Evolutionary conservation across 1,140 invertebrate species (phyloP), one percentile per base, ranked within the genome.

Genomic region (Brachystomella parvula): DNA sequence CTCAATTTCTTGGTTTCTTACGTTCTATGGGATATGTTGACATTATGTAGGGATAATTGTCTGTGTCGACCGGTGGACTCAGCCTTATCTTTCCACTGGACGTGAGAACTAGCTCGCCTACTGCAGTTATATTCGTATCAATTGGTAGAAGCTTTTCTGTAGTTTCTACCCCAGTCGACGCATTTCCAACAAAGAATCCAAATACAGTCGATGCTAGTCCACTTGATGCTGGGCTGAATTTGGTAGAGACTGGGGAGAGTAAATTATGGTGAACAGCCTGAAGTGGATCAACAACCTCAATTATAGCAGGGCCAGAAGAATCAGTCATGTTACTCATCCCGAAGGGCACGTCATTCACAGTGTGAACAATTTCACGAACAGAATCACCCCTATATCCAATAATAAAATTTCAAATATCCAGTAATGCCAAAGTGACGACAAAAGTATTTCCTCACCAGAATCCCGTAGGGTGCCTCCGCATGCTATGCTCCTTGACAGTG

Each of bases 111-210:
- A 73, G 29, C 32, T 64, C 32, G 9, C 71, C 71, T 21, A 73
- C 69, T 6, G 69, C 71, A 21, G 71, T 73, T 12, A 73, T 63
- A 21, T 69, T 47, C 3, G 71, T 67, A 19, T 69, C 64, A 0
- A 73, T 63, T 17, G 68, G 66, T 17, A 73, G 67, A 53, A 73
- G 57, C 30, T 73, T 64, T 47, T 73, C 71, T 0, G 66, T 70
- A 19, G 61, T 70, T 59, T 73, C 71, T 17, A 70, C 35, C 33
- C 68, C 71, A 56, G 63, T 65, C 0, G 64, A 33, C 29, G 71
- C 61, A 15, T 66, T 63, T 9, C 67, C 71, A 21, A 67, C 67
- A 39, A 73, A 70, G 49, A 70, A 73, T 47, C 71, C 69, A 3
- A 73, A 47, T 1, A 73, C 64, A 9, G 71, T 70, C 19, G 66